These are phyloP conservation scores for Chymomyza costata DNA, from an alignment of 1,140 invertebrate genomes.

Conservation along the genomic window DNA sequence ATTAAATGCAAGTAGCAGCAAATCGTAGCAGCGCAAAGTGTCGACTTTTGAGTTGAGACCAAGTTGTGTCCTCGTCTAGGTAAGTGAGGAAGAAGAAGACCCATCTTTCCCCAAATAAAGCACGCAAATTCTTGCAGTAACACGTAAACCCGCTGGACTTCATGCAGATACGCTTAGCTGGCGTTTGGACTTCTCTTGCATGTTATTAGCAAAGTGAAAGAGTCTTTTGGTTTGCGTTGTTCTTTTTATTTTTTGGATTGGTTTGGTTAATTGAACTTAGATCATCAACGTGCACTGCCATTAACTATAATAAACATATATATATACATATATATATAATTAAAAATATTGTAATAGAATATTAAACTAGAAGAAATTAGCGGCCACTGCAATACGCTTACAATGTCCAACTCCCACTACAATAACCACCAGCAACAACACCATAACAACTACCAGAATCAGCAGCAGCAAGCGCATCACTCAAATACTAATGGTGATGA, in stretches of 20 bases:
- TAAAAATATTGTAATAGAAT: slow-evolving; percentile 46
- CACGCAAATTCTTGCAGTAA: slow-evolving; percentile 35
- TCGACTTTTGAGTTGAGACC: slow-evolving; percentile 5
- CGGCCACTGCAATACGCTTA: slow-evolving; percentile 17
- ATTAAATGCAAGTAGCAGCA: slow-evolving; percentile 13
- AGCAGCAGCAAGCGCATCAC: slow-evolving; percentile 42
- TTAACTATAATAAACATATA: slow-evolving; percentile 48
- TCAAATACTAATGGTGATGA: slow-evolving; percentile 52
- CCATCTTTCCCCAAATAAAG: no score
- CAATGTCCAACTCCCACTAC: slow-evolving; percentile 64
- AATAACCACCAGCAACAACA: slow-evolving; percentile 54
- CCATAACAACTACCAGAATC: slow-evolving; percentile 47
- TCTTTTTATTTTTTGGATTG: slow-evolving; percentile 44
- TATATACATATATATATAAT: slow-evolving; percentile 39
- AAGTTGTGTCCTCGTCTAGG: slow-evolving; percentile 12
- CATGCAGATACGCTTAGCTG: slow-evolving; percentile 46
- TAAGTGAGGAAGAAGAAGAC: slow-evolving; percentile 16
- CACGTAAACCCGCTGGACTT: slow-evolving; percentile 24
- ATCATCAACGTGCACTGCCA: slow-evolving; percentile 70
- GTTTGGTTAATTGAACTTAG: slow-evolving; percentile 58
- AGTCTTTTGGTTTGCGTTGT: slow-evolving; percentile 45
- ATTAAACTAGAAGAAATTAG: slow-evolving; percentile 28
- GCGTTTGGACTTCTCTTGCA: slow-evolving; percentile 44
- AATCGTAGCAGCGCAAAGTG: slow-evolving; percentile 18
- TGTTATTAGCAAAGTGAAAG: slow-evolving; percentile 33